phyloP scores from a whole-genome alignment of 2,888 invertebrate genomes.

The Tetheella fluctuosa region DNA sequence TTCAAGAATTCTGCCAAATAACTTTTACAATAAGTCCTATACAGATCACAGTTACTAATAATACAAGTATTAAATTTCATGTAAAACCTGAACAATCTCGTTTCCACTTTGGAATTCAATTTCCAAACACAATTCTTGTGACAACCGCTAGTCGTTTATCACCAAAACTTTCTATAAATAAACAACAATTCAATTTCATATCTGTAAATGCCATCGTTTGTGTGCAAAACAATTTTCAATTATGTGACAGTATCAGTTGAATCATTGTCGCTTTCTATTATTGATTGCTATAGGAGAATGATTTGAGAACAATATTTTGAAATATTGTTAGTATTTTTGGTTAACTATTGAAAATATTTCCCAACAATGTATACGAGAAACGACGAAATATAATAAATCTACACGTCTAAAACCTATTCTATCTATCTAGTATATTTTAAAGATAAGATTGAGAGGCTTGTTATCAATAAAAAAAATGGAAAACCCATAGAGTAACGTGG shows the following conservation, averaged over 20 bases:
- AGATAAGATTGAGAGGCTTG: too few species aligned
- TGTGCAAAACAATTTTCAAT: constrained; percentile 10
- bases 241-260: background rate
- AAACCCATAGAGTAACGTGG: too few species aligned
- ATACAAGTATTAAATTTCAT: background rate
- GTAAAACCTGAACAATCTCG: background rate
- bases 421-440: too few species aligned
- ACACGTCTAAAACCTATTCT: too few species aligned
- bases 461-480: too few species aligned
- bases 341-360: background rate
- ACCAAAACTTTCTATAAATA: constrained; percentile 11
- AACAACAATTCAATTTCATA: constrained; percentile 8
- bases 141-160: background rate
- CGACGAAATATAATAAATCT: too few species aligned
- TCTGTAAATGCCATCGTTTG: constrained; percentile 11
- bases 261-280: constrained; percentile 1
- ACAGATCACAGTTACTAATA: too few species aligned
- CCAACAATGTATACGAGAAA: too few species aligned
- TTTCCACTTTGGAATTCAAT: background rate
- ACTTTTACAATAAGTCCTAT: background rate
- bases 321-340: background rate
- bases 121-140: constrained; percentile 1
- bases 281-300: background rate
- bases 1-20: background rate
- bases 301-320: background rate